Evolutionary conservation across 2,888 invertebrate species (phyloP), one percentile per base, ranked within the genome.

Genomic region (Hipparchia semele): DNA sequence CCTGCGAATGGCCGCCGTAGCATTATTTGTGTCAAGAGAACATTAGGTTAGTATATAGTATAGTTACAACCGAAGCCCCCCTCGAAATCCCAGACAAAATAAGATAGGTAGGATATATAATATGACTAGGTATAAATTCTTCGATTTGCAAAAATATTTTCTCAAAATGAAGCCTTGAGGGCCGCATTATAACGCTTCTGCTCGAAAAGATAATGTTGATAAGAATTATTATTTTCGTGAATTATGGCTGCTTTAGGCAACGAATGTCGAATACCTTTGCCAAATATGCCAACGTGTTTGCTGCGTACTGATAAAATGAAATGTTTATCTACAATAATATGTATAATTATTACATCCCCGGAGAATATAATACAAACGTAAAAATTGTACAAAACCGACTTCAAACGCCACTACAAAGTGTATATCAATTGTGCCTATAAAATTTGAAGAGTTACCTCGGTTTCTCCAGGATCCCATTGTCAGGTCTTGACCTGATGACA

Each of bases 201-300:
- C 78, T 64, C 71, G 61, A 68, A 66, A 54, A 76, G 77, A 78
- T 79, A 76, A 71, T 75, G 76, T 75, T 76, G 74, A 76, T 75
- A 75, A 74, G 65, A 72, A 60, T 71, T 75, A 60, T 71, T 75
- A 73, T 75, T 76, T 73, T 71, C 70, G 68, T 76, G 73, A 76
- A 70, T 73, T 72, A 75, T 76, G 70, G 53, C 70, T 61, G 67
- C 56, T 73, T 70, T 51, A 53, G 60, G 51, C 62, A 54, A 67
- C 67, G 56, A 70, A 71, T 58, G 71, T 66, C 65, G 71, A 61
- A 68, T 68, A 53, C 65, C 53, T 53, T 65, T 6, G 54, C 39
- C 7, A 54, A 54, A n/a, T 66, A 39, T 66, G 33, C 54, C 10
- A 12, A 54, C 39, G 39, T 54, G 53, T 39, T 53, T 53, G 53